These are phyloP conservation scores for Phragmatobia fuliginosa DNA, from an alignment of 2,888 invertebrate genomes.

Conservation along the genomic window DNA sequence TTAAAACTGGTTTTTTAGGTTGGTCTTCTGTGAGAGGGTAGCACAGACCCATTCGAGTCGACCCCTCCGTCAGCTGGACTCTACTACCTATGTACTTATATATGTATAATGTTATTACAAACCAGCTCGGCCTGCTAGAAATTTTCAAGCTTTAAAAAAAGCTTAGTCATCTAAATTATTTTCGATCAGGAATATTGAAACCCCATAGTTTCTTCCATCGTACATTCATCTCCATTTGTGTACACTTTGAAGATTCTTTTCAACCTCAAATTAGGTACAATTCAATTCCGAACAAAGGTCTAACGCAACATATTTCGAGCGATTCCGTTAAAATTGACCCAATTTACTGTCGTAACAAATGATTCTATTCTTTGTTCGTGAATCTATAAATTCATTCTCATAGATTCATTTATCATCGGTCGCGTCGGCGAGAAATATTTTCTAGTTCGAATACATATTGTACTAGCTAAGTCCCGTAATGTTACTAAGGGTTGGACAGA, in stretches of 20 bases:
- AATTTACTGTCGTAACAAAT: slow-evolving; percentile 42
- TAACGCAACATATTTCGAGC: slow-evolving; percentile 20
- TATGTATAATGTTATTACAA: neutral
- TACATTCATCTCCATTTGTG: slow-evolving; percentile 2
- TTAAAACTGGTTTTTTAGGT: too few species aligned
- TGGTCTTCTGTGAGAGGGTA: too few species aligned
- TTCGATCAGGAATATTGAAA: neutral
- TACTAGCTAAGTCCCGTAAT: too few species aligned
- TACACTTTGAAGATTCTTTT: neutral
- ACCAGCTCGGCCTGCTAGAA: neutral
- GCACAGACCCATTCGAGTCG: too few species aligned
- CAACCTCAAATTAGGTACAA: slow-evolving; percentile 1
- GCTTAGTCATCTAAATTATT: neutral
- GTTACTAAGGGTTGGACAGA: too few species aligned
- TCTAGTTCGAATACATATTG: slow-evolving; percentile 32
- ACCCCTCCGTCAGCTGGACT: too few species aligned
- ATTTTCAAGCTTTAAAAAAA: neutral
- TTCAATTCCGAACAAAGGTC: slow-evolving; percentile 8
- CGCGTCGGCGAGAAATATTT: slow-evolving; percentile 46
- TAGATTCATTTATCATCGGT: slow-evolving; percentile 50
- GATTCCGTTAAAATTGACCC: slow-evolving; percentile 33
- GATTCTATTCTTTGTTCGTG: slow-evolving; percentile 44
- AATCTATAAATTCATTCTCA: slow-evolving; percentile 49
- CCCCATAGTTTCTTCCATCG: neutral
- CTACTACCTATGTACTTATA: too few species aligned